Conservation (phyloP, 1,140 invertebrate species). For the Apocrypta bakeri region DNA sequence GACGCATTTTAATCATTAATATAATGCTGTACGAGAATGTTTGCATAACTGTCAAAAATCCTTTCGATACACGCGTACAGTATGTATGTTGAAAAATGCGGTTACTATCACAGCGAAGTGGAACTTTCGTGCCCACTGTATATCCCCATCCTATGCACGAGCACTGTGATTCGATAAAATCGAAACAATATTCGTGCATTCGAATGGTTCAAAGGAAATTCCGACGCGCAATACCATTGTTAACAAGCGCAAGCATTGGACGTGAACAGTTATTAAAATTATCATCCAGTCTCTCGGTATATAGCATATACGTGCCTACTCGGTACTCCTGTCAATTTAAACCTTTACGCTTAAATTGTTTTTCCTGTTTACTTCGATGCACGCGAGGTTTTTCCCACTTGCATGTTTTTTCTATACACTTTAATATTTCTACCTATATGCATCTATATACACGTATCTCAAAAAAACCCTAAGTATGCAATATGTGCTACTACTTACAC, state of each 20-base stretch:
- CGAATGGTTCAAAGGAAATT: constrained; percentile 10
- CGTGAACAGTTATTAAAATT: constrained; percentile 17
- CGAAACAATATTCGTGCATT: constrained; percentile 6
- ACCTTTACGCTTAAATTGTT: not conserved
- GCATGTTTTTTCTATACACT: too few species aligned
- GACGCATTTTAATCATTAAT: not conserved
- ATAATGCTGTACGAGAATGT: not conserved
- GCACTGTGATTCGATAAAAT: not conserved
- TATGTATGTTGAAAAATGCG: not conserved
- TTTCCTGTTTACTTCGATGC: too few species aligned
- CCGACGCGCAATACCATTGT: not conserved
- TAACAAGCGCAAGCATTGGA: not conserved
- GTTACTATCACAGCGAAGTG: not conserved
- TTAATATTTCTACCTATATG: too few species aligned
- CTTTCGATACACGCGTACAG: not conserved
- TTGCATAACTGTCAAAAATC: not conserved
- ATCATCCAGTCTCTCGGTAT: not conserved
- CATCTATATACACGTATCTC: too few species aligned
- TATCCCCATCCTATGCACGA: not conserved
- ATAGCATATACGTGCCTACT: not conserved
- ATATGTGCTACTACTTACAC: too few species aligned
- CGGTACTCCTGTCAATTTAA: not conserved
- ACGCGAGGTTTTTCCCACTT: too few species aligned
- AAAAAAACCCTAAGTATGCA: too few species aligned
- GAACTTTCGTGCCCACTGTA: not conserved